Conservation (phyloP, 2,797 vertebrate genomes). For the Oreortyx pictus region DNA sequence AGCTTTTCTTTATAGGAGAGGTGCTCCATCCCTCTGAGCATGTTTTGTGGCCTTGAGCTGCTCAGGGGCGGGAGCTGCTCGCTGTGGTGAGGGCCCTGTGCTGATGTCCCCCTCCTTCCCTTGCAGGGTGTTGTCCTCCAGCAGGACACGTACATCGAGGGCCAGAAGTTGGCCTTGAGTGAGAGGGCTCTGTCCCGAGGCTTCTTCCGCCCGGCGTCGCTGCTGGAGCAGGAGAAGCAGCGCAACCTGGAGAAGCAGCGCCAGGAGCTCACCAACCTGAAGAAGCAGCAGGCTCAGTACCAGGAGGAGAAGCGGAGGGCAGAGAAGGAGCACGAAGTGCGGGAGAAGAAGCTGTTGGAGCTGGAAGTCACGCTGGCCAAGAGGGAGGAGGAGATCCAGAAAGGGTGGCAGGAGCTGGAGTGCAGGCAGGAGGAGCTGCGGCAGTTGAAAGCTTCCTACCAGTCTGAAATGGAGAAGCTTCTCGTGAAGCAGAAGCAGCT, state of each 20-base stretch:
- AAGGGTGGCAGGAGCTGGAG: conserved; percentile 80
- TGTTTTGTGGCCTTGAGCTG: neutral
- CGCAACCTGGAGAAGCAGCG: conserved; percentile 96
- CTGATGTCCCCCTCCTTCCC: neutral
- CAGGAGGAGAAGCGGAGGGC: conserved; percentile 86
- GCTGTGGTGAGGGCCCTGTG: rapidly evolving
- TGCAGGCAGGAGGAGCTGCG: conserved; percentile 84
- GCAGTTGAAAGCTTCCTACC: conserved; percentile 86
- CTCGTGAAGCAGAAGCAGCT: conserved; percentile 89
- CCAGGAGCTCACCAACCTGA: conserved; percentile 92
- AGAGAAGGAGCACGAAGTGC: conserved; percentile 88
- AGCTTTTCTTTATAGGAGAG: too few species aligned
- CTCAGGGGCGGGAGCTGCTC: neutral
- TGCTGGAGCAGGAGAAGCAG: conserved; percentile 97
- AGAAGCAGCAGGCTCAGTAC: conserved; percentile 90
- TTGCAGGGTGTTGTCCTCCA: conserved; percentile 91
- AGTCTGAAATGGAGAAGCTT: conserved; percentile 90
- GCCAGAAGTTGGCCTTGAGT: conserved; percentile 89
- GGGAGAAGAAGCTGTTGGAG: conserved; percentile 84
- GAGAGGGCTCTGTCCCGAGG: conserved; percentile 81
- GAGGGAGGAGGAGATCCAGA: conserved; percentile 83
- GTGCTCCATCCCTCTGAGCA: neutral
- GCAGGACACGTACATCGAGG: conserved; percentile 96
- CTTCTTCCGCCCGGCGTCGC: conserved; percentile 84
- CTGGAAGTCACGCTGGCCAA: conserved; percentile 80